These are phyloP conservation scores for Drosophila cardini DNA, from an alignment of 1,140 invertebrate genomes.

Conservation along the genomic window DNA sequence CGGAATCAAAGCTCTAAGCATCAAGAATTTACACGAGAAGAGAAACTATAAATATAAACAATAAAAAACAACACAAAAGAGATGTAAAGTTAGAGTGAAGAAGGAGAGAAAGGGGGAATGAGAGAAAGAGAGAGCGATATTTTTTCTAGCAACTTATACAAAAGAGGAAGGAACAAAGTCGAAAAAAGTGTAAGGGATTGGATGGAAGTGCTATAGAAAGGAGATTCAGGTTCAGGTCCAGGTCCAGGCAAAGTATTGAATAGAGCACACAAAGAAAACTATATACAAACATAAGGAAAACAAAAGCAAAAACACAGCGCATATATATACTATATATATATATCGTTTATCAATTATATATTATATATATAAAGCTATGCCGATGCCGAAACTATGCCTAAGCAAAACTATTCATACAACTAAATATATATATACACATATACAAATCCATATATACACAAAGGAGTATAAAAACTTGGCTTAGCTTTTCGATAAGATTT, in stretches of 20 bases:
- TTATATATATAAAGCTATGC: constrained; percentile 23
- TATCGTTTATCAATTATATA: constrained; percentile 18
- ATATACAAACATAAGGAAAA: constrained; percentile 33
- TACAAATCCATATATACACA: constrained; percentile 9
- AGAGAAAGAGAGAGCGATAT: constrained; percentile 46
- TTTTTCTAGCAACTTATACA: constrained; percentile 62
- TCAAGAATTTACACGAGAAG: constrained; percentile 58
- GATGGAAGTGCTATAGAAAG: not conserved
- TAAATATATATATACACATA: constrained; percentile 31
- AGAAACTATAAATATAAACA: constrained; percentile 48
- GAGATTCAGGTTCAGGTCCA: constrained; percentile 25
- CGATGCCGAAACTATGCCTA: constrained; percentile 50
- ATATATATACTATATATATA: constrained; percentile 19
- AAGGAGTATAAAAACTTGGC: constrained; percentile 34
- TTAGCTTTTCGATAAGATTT: constrained; percentile 47
- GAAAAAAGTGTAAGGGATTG: not conserved
- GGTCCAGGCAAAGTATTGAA: constrained; percentile 42
- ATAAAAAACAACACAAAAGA: constrained; percentile 26
- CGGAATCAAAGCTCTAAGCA: constrained; percentile 81
- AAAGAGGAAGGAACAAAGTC: constrained; percentile 25
- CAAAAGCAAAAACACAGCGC: not conserved
- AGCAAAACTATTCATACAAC: constrained; percentile 48
- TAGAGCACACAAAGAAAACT: constrained; percentile 51
- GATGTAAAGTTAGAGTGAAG: constrained; percentile 23
- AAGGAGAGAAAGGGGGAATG: constrained; percentile 19